These are phyloP conservation scores for Sympetrum striolatum DNA, from an alignment of 2,888 invertebrate species.

Conservation along the genomic window DNA sequence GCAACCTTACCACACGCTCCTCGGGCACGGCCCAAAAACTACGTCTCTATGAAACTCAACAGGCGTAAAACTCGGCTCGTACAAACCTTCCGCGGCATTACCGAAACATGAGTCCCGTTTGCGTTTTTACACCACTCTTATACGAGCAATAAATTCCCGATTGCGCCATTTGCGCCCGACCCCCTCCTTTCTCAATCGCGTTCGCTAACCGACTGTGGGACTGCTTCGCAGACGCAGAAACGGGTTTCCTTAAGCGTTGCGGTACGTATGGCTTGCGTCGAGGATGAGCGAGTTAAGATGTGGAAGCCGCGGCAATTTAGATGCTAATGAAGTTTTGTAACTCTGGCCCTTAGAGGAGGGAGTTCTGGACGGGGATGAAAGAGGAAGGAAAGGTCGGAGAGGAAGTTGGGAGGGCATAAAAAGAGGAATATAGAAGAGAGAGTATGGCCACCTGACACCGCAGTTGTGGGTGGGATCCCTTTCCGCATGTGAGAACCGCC, in stretches of 20 bases:
- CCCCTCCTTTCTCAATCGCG: not conserved
- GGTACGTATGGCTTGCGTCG: not conserved
- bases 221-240: not conserved
- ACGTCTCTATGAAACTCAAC: too few species aligned
- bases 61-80: too few species aligned
- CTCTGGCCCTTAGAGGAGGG: not conserved
- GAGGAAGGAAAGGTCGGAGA: not conserved
- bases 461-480: not conserved
- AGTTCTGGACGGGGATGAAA: not conserved
- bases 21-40: too few species aligned
- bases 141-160: not conserved
- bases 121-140: too few species aligned
- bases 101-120: too few species aligned
- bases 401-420: not conserved
- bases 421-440: not conserved
- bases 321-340: constrained; percentile 39
- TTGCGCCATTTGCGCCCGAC: not conserved
- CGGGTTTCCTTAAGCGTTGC: not conserved
- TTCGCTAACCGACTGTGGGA: not conserved
- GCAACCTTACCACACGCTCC: too few species aligned
- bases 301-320: constrained; percentile 14
- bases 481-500: not conserved
- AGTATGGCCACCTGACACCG: not conserved
- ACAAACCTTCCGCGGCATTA: too few species aligned
- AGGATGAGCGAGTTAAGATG: not conserved